Conservation (phyloP, 1,140 invertebrate genomes). For the Carposina sasakii region DNA sequence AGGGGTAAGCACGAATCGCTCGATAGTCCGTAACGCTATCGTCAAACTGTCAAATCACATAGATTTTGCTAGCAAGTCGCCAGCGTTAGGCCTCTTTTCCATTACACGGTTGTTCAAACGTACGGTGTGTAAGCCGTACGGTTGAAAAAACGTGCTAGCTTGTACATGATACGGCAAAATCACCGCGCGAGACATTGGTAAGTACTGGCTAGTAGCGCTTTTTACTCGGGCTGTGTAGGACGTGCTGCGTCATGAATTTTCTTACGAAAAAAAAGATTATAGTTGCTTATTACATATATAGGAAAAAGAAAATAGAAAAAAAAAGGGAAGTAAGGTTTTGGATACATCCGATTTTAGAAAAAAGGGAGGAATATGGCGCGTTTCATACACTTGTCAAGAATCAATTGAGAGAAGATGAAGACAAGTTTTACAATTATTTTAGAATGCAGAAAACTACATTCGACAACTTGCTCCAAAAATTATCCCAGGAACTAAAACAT, state of each 20-base stretch:
- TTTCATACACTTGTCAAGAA: constrained; percentile 31
- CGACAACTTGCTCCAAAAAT: constrained; percentile 21
- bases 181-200: constrained; percentile 12
- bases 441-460: constrained; percentile 11
- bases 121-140: constrained; percentile 13
- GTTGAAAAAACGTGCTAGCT: constrained; percentile 15
- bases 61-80: no score
- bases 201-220: constrained; percentile 14
- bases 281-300: constrained; percentile 11
- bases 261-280: constrained; percentile 11
- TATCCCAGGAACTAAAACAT: constrained; percentile 25
- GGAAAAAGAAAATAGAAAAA: constrained; percentile 12
- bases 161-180: constrained; percentile 14
- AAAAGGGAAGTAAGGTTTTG: constrained; percentile 9
- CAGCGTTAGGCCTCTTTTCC: constrained; percentile 8
- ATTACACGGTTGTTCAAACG: constrained; percentile 10
- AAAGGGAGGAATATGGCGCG: constrained; percentile 23
- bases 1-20: no score
- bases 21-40: no score
- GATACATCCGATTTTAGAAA: constrained; percentile 25
- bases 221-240: constrained; percentile 8
- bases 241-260: constrained; percentile 14
- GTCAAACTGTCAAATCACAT: no score
- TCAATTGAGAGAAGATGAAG: constrained; percentile 28
- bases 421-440: constrained; percentile 28